These are phyloP conservation scores for Choristoneura rosaceana DNA, from an alignment of 2,888 invertebrate genomes.

Conservation along the genomic window DNA sequence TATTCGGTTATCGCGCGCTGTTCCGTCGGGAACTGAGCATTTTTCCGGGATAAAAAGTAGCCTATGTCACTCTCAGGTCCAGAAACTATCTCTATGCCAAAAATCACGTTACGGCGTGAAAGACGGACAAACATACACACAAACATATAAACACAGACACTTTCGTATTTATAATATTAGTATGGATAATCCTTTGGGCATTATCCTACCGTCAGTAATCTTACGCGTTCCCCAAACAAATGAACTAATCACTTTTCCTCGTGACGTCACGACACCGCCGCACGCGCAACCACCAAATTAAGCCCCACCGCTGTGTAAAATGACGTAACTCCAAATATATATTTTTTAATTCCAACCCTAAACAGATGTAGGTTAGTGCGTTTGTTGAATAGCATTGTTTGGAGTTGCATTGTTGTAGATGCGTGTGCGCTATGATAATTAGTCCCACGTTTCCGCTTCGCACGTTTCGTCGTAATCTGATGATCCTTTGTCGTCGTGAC, in stretches of 20 bases:
- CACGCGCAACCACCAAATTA: slow-evolving; percentile 77
- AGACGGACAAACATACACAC: too few relatives aligned
- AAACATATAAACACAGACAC: too few relatives aligned
- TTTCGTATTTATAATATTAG: too few relatives aligned
- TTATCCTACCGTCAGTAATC: slow-evolving; percentile 38
- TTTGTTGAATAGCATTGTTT: background rate
- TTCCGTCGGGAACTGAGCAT: too few relatives aligned
- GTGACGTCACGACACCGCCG: slow-evolving; percentile 81
- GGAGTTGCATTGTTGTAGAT: background rate
- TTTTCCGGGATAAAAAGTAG: too few relatives aligned
- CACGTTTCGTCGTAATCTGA: slow-evolving; percentile 40
- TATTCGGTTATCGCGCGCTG: too few relatives aligned
- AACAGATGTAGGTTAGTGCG: background rate
- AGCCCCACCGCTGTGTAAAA: background rate
- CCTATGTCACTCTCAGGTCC: too few relatives aligned
- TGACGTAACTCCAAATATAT: background rate
- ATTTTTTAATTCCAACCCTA: background rate
- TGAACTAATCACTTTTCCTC: slow-evolving; percentile 79
- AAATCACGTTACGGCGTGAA: too few relatives aligned
- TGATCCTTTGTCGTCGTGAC: slow-evolving; percentile 36
- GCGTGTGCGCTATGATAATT: slow-evolving; percentile 58
- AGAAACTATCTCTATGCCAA: too few relatives aligned
- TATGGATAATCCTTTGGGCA: too few relatives aligned
- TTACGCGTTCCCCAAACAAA: slow-evolving; percentile 73
- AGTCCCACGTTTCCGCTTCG: slow-evolving; percentile 64